Evolutionary conservation across 2,888 invertebrate species (phyloP).

Genomic region (Diogma glabrata): DNA sequence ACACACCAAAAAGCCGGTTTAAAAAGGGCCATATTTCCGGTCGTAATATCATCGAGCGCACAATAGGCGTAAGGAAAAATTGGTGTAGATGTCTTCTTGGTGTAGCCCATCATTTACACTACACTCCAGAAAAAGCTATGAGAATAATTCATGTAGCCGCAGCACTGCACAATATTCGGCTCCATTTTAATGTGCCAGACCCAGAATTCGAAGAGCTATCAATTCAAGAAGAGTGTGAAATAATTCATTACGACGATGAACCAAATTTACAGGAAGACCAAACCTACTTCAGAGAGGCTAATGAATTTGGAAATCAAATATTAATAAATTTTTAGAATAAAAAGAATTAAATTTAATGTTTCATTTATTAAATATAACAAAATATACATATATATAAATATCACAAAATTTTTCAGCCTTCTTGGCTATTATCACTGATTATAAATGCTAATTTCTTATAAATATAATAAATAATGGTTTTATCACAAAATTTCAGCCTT

Average conservation of each 20-base stretch:
- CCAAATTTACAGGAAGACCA: neutral
- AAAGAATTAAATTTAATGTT: neutral
- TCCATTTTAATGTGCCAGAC: slow-evolving; percentile 2
- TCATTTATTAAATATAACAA: neutral
- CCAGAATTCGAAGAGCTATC: neutral
- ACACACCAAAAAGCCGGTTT: neutral
- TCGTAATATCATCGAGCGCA: neutral
- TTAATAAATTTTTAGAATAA: neutral
- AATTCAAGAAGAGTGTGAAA: neutral
- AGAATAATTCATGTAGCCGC: neutral
- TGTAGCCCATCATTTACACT: slow-evolving; percentile 1
- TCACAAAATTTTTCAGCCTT: neutral
- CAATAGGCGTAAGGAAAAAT: neutral
- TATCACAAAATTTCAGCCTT: slow-evolving; percentile 4
- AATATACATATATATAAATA: too few relatives aligned
- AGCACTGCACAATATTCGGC: neutral
- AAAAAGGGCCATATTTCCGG: neutral
- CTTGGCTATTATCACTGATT: too few relatives aligned
- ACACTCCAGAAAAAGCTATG: neutral
- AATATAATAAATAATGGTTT: neutral
- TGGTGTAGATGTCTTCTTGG: neutral
- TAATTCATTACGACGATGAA: too few relatives aligned
- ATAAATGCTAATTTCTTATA: too few relatives aligned
- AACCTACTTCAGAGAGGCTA: neutral
- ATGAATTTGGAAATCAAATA: neutral